Evolutionary conservation across 2,113 vertebrate species (phyloP), one percentile per base, ranked within the genome.

Genomic region (Tachuris rubrigastra): DNA sequence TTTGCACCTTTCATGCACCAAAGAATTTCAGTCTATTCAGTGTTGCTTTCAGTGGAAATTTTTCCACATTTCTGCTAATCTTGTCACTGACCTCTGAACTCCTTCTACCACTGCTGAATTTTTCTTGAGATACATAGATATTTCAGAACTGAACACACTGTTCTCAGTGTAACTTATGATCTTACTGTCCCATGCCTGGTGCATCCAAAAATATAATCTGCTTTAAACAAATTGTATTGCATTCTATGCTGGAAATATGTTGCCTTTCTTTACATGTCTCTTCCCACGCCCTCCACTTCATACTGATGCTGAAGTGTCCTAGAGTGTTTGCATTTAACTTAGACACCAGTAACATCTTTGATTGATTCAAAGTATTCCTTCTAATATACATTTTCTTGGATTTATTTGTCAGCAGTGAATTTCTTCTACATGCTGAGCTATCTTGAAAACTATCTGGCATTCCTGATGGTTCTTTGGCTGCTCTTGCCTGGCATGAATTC

Each of bases 11-110:
- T 84, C 13, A 24, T 46, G 15, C 37, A 66, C 30, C 17, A 84
- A 74, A 86, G 44, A 72, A 52, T 25, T 58, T 77, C 33, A 91
- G 9, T 85, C 52, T 62, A 67, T 85, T 78, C 77, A 46, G 9
- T 66, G 66, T 79, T 82, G 31, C n/a, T 93, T 87, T 90, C 66
- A 76, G 77, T 82, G 66, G 37, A 76, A 76, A 6, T 79, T 95
- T 93, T 94, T 82, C 74, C 66, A 82, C 81, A 62, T 82, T 92
- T 96, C 93, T 95, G 44, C 42, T 93, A 94, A 89, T 88, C 41
- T 53, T 44, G 72, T 84, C 16, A 42, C 41, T 68, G 84, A 60
- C 69, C 28, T 63, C 49, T 93, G 85, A 91, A 95, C 73, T 81
- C 17, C 18, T 92, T 53, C 65, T 75, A 71, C 52, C 2, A 2